These are phyloP conservation scores for Montipora sp. DNA, from an alignment of 64 coral and sea anemone genomes.

Conservation along the genomic window DNA sequence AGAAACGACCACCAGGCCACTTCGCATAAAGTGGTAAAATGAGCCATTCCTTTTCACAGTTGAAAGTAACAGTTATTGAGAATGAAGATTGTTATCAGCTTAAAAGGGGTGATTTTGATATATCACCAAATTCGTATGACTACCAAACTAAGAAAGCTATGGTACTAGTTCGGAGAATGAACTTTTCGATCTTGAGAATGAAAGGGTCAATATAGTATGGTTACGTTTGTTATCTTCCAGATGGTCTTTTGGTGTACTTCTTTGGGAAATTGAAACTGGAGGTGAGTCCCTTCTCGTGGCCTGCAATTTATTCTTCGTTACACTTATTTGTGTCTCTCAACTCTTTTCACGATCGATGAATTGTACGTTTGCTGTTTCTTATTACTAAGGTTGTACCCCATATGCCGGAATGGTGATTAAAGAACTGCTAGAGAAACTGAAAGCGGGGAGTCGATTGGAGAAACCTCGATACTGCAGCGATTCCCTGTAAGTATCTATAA, in stretches of 20 bases:
- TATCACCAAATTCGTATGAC: too few relatives aligned
- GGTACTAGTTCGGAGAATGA: too few relatives aligned
- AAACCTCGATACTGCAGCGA: constrained; percentile 33
- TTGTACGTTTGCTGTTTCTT: neutral
- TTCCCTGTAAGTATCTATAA: constrained; percentile 20
- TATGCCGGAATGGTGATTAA: neutral
- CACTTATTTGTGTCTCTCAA: neutral
- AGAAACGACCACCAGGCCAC: too few relatives aligned
- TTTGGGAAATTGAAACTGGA: constrained; percentile 95
- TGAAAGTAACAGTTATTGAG: too few relatives aligned
- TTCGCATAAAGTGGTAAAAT: too few relatives aligned
- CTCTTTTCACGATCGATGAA: too few relatives aligned
- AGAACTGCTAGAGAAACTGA: constrained; percentile 14
- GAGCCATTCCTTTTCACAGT: too few relatives aligned
- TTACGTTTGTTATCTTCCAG: constrained; percentile 22
- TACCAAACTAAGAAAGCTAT: too few relatives aligned
- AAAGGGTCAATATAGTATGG: neutral
- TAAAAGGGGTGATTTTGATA: too few relatives aligned
- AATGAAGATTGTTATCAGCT: too few relatives aligned
- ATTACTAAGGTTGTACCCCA: constrained; percentile 12
- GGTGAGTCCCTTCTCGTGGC: constrained; percentile 27
- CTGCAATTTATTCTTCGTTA: neutral
- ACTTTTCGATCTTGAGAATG: too few relatives aligned
- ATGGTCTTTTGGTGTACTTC: constrained; percentile 82
- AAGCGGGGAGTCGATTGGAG: constrained; percentile 47